Conservation (phyloP, 2,888 invertebrate genomes). For the Pinctada fucata region DNA sequence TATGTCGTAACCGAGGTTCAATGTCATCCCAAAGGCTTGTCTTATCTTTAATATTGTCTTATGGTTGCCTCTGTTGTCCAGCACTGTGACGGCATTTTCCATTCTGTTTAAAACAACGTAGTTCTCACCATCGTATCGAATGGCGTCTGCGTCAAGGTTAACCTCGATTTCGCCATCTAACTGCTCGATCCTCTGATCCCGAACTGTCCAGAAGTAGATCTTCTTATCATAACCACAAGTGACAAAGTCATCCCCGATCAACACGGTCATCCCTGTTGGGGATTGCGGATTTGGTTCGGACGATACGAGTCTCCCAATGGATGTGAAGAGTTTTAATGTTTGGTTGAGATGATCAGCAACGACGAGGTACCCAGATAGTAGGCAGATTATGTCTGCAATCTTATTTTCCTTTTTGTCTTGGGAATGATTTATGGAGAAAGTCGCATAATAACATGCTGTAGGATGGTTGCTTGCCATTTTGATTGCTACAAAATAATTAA, state of each 20-base stretch:
- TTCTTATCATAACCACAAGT: neutral
- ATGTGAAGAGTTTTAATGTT: neutral
- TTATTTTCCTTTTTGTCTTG: neutral
- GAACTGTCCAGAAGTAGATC: neutral
- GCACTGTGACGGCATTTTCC: neutral
- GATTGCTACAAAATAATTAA: too few relatives aligned
- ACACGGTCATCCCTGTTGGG: neutral
- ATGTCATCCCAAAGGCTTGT: neutral
- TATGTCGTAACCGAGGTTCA: neutral
- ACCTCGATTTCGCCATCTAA: neutral
- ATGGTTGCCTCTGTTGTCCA: neutral
- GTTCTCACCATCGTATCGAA: neutral
- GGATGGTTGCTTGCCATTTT: too few relatives aligned
- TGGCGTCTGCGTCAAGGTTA: neutral
- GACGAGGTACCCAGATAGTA: neutral
- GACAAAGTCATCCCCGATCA: neutral
- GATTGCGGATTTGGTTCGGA: neutral
- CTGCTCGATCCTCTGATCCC: neutral
- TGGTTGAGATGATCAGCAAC: neutral
- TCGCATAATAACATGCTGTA: too few relatives aligned
- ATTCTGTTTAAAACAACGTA: neutral
- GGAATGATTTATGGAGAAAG: neutral
- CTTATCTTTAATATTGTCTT: neutral
- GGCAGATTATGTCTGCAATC: neutral
- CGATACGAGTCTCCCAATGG: neutral